phyloP scores from a whole-genome alignment of 2,113 vertebrate genomes.

The Labeo catla region DNA sequence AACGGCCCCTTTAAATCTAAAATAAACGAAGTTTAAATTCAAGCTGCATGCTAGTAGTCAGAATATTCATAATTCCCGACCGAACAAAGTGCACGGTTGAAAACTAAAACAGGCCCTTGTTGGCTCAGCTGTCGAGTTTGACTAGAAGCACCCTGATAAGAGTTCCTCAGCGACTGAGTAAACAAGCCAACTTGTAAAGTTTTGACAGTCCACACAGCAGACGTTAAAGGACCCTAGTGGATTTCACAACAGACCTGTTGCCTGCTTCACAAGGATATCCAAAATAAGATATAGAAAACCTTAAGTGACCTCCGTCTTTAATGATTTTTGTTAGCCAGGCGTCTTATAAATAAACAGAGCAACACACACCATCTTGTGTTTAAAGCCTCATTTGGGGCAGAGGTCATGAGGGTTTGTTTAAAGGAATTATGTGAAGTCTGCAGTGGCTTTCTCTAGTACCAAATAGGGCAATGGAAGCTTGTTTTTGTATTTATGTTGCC shows the following conservation, averaged over 20 bases:
- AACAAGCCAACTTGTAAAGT: conserved; percentile 36
- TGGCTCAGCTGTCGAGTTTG: conserved; percentile 54
- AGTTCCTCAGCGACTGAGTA: conserved; percentile 22
- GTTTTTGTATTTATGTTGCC: neutral
- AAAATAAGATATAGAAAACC: neutral
- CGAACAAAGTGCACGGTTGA: neutral
- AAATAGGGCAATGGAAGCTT: neutral
- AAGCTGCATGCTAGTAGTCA: neutral
- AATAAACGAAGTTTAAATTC: neutral
- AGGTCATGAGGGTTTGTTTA: neutral
- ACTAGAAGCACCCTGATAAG: conserved; percentile 46
- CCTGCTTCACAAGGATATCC: neutral
- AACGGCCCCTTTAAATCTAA: neutral
- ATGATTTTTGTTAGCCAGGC: neutral
- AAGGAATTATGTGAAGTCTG: neutral
- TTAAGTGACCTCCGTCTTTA: neutral
- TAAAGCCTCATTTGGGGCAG: neutral
- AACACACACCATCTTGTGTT: neutral
- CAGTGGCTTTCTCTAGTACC: neutral
- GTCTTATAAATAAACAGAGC: neutral
- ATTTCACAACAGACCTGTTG: conserved; percentile 37
- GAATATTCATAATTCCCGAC: neutral
- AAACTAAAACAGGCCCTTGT: conserved; percentile 12
- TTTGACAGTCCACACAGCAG: conserved; percentile 33
- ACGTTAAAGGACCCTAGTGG: conserved; percentile 1